Conservation (phyloP, 1,140 invertebrate genomes). For the Orius laevigatus region DNA sequence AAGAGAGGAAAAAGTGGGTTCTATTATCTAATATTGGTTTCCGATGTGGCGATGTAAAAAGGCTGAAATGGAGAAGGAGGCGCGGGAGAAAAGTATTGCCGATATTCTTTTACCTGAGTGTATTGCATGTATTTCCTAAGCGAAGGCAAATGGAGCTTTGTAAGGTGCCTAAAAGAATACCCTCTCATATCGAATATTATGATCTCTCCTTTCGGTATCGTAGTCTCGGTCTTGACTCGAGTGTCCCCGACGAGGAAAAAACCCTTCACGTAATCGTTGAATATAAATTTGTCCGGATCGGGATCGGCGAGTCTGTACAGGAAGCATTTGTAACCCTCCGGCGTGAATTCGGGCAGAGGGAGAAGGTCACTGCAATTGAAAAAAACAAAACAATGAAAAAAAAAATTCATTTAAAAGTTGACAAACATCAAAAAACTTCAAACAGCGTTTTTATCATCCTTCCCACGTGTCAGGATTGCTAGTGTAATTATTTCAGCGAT, state of each 20-base stretch:
- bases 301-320: conserved; percentile 37
- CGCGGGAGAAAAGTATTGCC: no score
- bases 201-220: conserved; percentile 21
- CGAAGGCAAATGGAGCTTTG: conserved; percentile 16
- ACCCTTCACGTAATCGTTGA: conserved; percentile 20
- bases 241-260: conserved; percentile 22
- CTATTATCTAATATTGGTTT: no score
- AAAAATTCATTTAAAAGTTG: conserved; percentile 2
- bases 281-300: conserved; percentile 39
- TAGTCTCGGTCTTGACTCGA: conserved; percentile 18
- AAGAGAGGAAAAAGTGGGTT: no score
- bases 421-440: background rate
- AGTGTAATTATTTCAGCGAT: no score
- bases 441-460: background rate
- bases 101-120: conserved; percentile 19
- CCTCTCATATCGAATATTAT: conserved; percentile 23
- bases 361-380: conserved; percentile 18
- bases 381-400: background rate
- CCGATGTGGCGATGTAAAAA: no score
- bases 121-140: conserved; percentile 23
- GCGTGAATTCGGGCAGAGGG: conserved; percentile 29
- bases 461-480: no score
- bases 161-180: conserved; percentile 20
- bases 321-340: conserved; percentile 40
- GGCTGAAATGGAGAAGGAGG: no score